phyloP scores from a whole-genome alignment of 2,797 vertebrate genomes.

The Geotrypetes seraphini region DNA sequence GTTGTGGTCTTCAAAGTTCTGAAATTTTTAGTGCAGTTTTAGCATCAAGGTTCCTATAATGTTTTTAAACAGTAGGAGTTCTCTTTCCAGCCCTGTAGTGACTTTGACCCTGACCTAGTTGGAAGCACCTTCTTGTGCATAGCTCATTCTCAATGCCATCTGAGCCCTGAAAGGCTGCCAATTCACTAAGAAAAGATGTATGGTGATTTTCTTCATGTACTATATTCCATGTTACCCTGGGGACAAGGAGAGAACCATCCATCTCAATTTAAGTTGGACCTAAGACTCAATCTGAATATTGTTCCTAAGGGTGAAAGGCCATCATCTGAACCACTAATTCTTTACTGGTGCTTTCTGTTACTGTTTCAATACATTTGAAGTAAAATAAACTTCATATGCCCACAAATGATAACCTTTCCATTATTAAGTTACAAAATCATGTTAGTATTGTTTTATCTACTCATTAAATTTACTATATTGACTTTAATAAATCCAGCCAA shows the following conservation, averaged over 20 bases:
- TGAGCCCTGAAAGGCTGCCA: conserved; percentile 34
- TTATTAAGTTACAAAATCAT: too few relatives aligned
- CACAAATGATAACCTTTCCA: too few relatives aligned
- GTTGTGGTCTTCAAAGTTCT: background rate
- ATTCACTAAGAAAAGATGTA: conserved; percentile 37
- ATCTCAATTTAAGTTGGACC: conserved; percentile 48
- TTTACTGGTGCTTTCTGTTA: conserved; percentile 6
- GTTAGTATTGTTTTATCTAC: conserved; percentile 1
- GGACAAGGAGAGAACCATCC: conserved; percentile 41
- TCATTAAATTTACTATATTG: conserved; percentile 10
- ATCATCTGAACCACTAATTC: conserved; percentile 20
- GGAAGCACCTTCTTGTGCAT: conserved; percentile 16
- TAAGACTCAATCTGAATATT: conserved; percentile 42
- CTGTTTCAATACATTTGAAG: background rate
- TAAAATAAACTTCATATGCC: background rate
- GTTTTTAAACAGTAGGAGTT: background rate
- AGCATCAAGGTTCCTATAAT: too few relatives aligned
- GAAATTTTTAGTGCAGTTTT: too few relatives aligned
- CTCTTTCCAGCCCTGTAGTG: conserved; percentile 2
- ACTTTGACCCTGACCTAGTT: conserved; percentile 15
- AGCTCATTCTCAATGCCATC: conserved; percentile 20
- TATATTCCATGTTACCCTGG: conserved; percentile 43
- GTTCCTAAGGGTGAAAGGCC: conserved; percentile 42
- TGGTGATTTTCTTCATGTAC: conserved; percentile 25
- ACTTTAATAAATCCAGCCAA: background rate